phyloP scores from a whole-genome alignment of 2,113 vertebrate genomes.

The Caracal caracal region DNA sequence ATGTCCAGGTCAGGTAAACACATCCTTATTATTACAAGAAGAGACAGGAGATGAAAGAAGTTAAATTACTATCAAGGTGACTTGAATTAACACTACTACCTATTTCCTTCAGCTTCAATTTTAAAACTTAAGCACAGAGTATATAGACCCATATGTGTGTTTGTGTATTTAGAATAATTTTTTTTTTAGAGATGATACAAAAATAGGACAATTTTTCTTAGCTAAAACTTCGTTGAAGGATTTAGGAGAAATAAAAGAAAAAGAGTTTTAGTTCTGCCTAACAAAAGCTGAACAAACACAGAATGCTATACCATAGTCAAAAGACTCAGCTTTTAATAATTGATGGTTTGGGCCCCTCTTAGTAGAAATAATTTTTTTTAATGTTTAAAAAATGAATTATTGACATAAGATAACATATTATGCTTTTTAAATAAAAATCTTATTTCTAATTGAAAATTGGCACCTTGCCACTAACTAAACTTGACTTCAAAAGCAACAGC shows the following conservation, averaged over 20 bases:
- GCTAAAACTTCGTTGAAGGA: constrained; percentile 58
- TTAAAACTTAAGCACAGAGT: background rate
- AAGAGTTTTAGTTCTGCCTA: constrained; percentile 74
- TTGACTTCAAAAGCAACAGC: constrained; percentile 87
- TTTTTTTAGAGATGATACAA: background rate
- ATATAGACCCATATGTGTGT: background rate
- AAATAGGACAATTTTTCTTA: constrained; percentile 10
- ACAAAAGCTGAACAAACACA: constrained; percentile 74
- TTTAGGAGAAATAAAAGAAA: constrained; percentile 43
- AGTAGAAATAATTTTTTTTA: constrained; percentile 55
- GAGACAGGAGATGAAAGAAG: background rate
- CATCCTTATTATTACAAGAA: background rate
- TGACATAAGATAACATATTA: constrained; percentile 81
- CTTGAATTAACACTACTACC: background rate
- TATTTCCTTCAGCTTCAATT: background rate
- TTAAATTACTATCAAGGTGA: background rate
- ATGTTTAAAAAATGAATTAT: constrained; percentile 81
- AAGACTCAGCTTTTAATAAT: constrained; percentile 76
- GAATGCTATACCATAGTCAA: constrained; percentile 68
- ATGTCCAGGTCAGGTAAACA: background rate
- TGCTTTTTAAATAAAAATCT: constrained; percentile 85
- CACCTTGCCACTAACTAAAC: constrained; percentile 82
- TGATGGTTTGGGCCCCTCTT: constrained; percentile 76
- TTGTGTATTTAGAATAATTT: background rate
- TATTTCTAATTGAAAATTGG: constrained; percentile 86